A percentile compares a stretch with the other conserved stretches of the same genome.
Conservation (phyloP, 2,113 vertebrate species). For the Oryzias woworae region DNA sequence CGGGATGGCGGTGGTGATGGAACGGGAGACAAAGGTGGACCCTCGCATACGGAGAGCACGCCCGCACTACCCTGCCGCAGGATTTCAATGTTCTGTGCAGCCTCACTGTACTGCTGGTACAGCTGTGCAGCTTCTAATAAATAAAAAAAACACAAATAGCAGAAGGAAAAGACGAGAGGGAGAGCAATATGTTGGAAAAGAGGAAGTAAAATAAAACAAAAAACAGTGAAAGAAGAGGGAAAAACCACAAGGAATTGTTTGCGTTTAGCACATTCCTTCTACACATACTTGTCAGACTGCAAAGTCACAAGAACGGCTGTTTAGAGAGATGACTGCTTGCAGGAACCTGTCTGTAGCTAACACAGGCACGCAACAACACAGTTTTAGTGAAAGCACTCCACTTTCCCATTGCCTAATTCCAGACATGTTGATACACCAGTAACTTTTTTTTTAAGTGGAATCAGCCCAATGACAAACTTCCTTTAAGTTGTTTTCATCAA, state of each 20-base stretch:
- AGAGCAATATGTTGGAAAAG: not conserved
- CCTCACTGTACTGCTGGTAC: slow-evolving; percentile 95
- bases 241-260: slow-evolving; percentile 39
- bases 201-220: slow-evolving; percentile 2
- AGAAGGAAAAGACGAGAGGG: not conserved
- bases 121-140: slow-evolving; percentile 83
- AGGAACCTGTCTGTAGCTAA: slow-evolving; percentile 67
- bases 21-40: slow-evolving; percentile 48
- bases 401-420: slow-evolving; percentile 16
- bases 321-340: slow-evolving; percentile 53
- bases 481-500: not conserved
- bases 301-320: slow-evolving; percentile 51
- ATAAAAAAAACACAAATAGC: not conserved
- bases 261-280: slow-evolving; percentile 46
- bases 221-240: slow-evolving; percentile 12
- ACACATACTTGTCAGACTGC: slow-evolving; percentile 54
- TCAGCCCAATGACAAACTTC: no score
- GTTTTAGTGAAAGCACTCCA: slow-evolving; percentile 1
- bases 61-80: slow-evolving; percentile 86
- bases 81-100: slow-evolving; percentile 89
- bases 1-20: slow-evolving; percentile 76
- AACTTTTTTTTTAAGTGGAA: not conserved
- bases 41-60: slow-evolving; percentile 56
- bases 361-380: slow-evolving; percentile 21
- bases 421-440: not conserved